Percentiles rank a stretch among this genome's conserved stretches.
Evolutionary conservation across 2,113 vertebrate genomes (phyloP).

Genomic region (Mugil cephalus): DNA sequence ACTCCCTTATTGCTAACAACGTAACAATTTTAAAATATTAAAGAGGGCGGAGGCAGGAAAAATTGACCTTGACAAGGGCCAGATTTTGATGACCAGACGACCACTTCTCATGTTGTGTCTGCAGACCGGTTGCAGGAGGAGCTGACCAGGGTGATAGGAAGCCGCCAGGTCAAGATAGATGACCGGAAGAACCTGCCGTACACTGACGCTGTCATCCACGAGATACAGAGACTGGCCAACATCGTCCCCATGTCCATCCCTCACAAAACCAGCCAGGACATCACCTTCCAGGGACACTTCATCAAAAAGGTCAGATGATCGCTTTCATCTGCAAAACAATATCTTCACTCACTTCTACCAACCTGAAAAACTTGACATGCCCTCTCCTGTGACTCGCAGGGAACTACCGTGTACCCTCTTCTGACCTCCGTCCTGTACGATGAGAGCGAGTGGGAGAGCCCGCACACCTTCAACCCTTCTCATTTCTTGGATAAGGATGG

Average conservation of each 20-base stretch:
- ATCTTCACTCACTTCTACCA: background rate
- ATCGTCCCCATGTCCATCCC: constrained; percentile 66
- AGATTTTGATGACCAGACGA: too few relatives aligned
- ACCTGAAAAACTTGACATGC: background rate
- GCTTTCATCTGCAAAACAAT: background rate
- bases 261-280: constrained; percentile 62
- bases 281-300: constrained; percentile 66
- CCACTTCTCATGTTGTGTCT: fast-evolving
- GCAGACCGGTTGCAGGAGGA: constrained; percentile 79
- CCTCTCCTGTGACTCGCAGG: constrained; percentile 49
- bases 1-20: too few relatives aligned
- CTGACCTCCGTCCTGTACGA: constrained; percentile 78
- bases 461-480: constrained; percentile 74
- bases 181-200: constrained; percentile 76
- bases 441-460: constrained; percentile 80
- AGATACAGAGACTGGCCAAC: constrained; percentile 77
- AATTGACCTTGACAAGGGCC: too few relatives aligned
- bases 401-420: constrained; percentile 75
- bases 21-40: too few relatives aligned
- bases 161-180: constrained; percentile 56
- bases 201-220: constrained; percentile 81
- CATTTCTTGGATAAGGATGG: constrained; percentile 80
- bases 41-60: too few relatives aligned
- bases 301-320: constrained; percentile 55
- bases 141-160: constrained; percentile 71